Base-by-base conservation (phyloP, 37 sponge, comb jelly and placozoan species). In the Haliclona indistincta region DNA sequence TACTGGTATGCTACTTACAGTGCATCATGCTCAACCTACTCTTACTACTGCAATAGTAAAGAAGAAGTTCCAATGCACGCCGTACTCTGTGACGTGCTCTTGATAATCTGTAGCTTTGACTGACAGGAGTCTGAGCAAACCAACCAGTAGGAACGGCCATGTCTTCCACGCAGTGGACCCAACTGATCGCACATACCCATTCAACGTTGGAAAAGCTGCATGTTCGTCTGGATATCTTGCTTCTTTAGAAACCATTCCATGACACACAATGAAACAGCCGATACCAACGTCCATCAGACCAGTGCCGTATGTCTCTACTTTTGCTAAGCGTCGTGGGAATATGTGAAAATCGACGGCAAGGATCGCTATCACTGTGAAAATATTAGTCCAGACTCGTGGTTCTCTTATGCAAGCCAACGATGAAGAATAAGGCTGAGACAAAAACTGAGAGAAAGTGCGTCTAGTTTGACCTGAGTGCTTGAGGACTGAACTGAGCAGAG, bases 21-120 rank as follows among this genome's bases (percentile, higher is more conserved):
- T n/a, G n/a, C n/a, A n/a, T n/a, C n/a, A n/a, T 23, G 42, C 17
- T 54, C 11, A 26, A 23, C 83, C 55, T 41, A 98, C 79, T 70
- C 81, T 89, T 37, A 99, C 89, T 26, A 45, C 64, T 23, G 94
- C 96, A 36, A 99, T 72, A 55, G 96, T 99, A 80, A 99, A 99
- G 80, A 99, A 99, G 83, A 99, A 99, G 74, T 99, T 99, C 99
- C 99, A 99, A 62, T 99, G 99, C 20, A 75, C 73, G 15, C 99
- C 99, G 54, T 99, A 99, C 74, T 99, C 99, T 22, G 71, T 84
- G 43, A 85, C 87, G 22, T 90, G 97, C 19, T 86, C 81, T 54
- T 87, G 86, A 71, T 99, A 95, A 53, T 83, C 81, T 0, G 73
- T 68, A 25, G 66, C 43, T 43, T 79, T 76, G 33, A 88, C 83